Evolutionary conservation across 1,140 invertebrate species (phyloP).

Genomic region (Stratiolaelaps scimitus): DNA sequence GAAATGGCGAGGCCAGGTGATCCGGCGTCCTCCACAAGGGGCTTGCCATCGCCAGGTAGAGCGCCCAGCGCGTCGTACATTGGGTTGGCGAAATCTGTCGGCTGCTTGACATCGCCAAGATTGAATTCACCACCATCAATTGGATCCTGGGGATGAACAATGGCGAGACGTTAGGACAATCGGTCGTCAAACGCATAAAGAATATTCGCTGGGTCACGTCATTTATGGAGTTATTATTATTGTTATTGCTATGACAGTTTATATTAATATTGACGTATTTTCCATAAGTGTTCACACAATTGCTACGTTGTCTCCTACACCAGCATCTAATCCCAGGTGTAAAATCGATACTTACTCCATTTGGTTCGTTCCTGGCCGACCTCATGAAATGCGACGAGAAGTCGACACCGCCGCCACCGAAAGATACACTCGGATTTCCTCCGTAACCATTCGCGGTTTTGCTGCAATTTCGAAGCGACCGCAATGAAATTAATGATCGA

Average conservation of each 20-base stretch:
- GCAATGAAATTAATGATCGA: neutral
- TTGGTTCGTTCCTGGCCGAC: constrained; percentile 32
- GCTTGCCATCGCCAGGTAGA: constrained; percentile 43
- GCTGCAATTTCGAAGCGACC: neutral
- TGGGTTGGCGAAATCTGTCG: constrained; percentile 82
- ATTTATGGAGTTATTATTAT: no score
- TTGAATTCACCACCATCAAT: constrained; percentile 59
- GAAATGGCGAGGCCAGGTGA: constrained; percentile 39
- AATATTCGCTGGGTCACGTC: no score
- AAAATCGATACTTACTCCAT: constrained; percentile 37
- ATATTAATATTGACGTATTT: no score
- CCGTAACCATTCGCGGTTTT: constrained; percentile 46
- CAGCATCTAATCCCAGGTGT: neutral
- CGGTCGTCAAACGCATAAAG: no score
- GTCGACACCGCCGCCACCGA: constrained; percentile 82
- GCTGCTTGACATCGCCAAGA: constrained; percentile 57
- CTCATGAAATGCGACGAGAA: constrained; percentile 45
- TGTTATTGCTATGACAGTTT: no score
- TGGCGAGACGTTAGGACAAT: no score
- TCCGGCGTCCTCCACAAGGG: constrained; percentile 39
- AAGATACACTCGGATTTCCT: constrained; percentile 86
- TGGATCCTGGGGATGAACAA: constrained; percentile 44
- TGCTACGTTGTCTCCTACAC: no score
- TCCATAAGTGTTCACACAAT: neutral
- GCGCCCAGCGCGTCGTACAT: constrained; percentile 68